Conservation (phyloP, 2,797 vertebrate species). For the Percopsis omiscomaycus region DNA sequence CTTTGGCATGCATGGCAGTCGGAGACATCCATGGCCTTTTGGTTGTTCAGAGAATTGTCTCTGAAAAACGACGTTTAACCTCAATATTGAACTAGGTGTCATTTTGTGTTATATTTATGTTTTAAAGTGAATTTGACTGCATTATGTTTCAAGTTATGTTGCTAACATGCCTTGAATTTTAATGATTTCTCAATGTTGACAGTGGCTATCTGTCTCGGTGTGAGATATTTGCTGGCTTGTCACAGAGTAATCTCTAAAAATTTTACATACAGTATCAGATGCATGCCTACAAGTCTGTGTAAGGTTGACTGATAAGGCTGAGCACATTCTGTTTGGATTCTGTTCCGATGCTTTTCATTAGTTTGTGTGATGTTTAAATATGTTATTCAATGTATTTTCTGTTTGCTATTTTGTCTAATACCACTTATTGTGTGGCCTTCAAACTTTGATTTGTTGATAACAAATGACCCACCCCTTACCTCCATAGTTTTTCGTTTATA, state of each 20-base stretch:
- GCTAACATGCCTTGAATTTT: constrained; percentile 24
- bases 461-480: constrained; percentile 24
- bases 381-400: constrained; percentile 27
- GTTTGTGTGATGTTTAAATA: constrained; percentile 30
- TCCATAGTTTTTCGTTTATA: constrained; percentile 1
- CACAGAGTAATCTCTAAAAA: constrained; percentile 22
- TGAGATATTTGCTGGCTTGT: constrained; percentile 17
- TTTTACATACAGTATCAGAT: constrained; percentile 24
- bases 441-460: constrained; percentile 35
- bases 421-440: constrained; percentile 35
- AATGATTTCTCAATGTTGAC: constrained; percentile 33
- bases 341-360: constrained; percentile 14
- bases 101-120: constrained; percentile 16
- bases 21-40: constrained; percentile 63
- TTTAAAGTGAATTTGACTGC: constrained; percentile 28
- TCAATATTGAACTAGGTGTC: not conserved
- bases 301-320: constrained; percentile 26
- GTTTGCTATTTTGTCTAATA: constrained; percentile 30
- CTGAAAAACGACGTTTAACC: constrained; percentile 44
- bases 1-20: constrained; percentile 58
- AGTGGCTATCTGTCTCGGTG: constrained; percentile 16
- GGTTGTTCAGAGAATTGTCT: constrained; percentile 50
- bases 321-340: constrained; percentile 8
- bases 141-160: constrained; percentile 38
- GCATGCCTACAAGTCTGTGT: constrained; percentile 20